phyloP scores from a whole-genome alignment of 2,113 vertebrate species.

The Herpetotheres cachinnans region DNA sequence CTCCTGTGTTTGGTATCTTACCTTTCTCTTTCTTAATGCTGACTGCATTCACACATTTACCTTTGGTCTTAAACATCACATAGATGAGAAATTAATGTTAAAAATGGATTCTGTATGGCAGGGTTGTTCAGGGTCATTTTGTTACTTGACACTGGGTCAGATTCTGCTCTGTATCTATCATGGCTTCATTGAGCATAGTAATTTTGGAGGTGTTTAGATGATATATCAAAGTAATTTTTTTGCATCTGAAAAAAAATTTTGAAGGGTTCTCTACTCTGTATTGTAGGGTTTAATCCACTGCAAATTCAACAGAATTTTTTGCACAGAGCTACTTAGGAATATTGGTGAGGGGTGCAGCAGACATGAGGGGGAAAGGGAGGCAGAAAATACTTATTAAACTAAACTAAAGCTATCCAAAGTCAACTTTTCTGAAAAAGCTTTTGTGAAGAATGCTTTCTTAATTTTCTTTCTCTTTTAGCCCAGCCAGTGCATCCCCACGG shows the following conservation, averaged over 20 bases:
- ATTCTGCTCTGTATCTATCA: neutral
- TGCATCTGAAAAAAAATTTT: neutral
- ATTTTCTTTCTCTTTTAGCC: neutral
- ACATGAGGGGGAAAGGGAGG: neutral
- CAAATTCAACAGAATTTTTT: neutral
- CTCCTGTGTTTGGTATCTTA: neutral
- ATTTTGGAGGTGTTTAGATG: neutral
- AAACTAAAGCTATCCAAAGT: neutral
- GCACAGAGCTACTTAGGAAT: neutral
- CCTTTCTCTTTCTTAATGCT: neutral
- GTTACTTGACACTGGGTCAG: neutral
- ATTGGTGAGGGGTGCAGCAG: neutral
- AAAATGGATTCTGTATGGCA: neutral
- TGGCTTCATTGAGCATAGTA: neutral
- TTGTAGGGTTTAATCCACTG: neutral
- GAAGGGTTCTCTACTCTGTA: neutral
- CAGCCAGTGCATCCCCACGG: accelerated
- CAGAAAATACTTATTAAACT: neutral
- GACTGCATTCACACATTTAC: neutral
- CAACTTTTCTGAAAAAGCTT: neutral
- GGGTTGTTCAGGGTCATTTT: neutral
- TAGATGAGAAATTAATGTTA: neutral
- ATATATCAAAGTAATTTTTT: neutral
- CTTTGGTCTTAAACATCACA: neutral
- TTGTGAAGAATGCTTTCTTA: neutral